These are phyloP conservation scores for Corythornis leucogaster DNA, from an alignment of 2,797 vertebrate species.

Conservation along the genomic window DNA sequence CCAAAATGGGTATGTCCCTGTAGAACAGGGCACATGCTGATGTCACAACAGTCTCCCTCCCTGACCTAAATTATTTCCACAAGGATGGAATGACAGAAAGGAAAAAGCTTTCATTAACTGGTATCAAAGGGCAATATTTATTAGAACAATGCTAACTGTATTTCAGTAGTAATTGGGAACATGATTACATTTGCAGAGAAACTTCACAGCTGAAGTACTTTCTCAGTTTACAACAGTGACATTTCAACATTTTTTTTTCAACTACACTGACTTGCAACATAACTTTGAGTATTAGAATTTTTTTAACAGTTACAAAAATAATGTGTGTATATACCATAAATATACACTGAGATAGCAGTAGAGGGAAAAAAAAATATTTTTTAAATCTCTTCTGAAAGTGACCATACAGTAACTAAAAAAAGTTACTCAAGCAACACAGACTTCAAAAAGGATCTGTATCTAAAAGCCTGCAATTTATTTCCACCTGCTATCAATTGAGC, in stretches of 20 bases:
- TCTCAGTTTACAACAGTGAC: neutral
- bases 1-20: neutral
- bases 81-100: neutral
- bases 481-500: neutral
- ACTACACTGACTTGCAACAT: neutral
- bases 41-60: neutral
- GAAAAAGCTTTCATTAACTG: neutral
- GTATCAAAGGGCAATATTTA: neutral
- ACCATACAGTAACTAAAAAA: neutral
- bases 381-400: neutral
- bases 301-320: neutral
- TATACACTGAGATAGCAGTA: neutral
- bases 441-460: neutral
- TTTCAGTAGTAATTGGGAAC: neutral
- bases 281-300: neutral
- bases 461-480: neutral
- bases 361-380: neutral
- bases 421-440: neutral
- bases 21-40: neutral
- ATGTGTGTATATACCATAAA: neutral
- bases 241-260: neutral
- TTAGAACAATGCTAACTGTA: neutral
- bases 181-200: neutral
- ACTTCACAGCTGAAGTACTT: neutral
- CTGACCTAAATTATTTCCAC: neutral